These are phyloP conservation scores for Catajapyx aquilonaris DNA, from an alignment of 1,140 invertebrate species.

Conservation along the genomic window DNA sequence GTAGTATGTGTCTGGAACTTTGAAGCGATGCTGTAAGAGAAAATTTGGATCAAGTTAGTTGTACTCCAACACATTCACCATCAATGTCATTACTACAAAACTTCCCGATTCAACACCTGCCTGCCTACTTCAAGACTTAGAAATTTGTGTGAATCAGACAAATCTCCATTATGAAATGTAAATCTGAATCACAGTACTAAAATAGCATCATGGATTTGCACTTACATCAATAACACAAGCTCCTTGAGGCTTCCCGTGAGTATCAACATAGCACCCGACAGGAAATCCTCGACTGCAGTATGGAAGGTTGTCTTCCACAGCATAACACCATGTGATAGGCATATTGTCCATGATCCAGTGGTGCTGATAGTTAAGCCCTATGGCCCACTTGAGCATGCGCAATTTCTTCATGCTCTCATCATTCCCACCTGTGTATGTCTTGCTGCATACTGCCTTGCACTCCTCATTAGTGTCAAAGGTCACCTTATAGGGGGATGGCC, in stretches of 20 bases:
- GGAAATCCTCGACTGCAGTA: constrained; percentile 91
- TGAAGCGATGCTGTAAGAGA: constrained; percentile 19
- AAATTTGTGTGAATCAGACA: too few relatives aligned
- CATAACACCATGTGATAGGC: constrained; percentile 91
- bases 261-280: constrained; percentile 79
- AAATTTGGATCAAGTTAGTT: too few relatives aligned
- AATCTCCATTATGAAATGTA: too few relatives aligned
- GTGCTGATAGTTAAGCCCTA: constrained; percentile 93
- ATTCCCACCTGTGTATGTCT: constrained; percentile 42
- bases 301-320: constrained; percentile 45
- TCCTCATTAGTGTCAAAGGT: constrained; percentile 32
- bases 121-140: too few relatives aligned
- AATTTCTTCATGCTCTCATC: constrained; percentile 43
- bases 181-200: too few relatives aligned
- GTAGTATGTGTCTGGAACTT: constrained; percentile 54
- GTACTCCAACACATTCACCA: too few relatives aligned
- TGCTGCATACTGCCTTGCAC: constrained; percentile 50
- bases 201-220: too few relatives aligned
- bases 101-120: too few relatives aligned
- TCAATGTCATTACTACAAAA: too few relatives aligned
- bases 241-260: constrained; percentile 31
- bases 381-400: constrained; percentile 68
- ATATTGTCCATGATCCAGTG: constrained; percentile 96
- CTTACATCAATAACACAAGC: constrained; percentile 35
- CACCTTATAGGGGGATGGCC: constrained; percentile 72